Conservation (phyloP, 2,888 invertebrate genomes). For the Acrocyrtus sp. region DNA sequence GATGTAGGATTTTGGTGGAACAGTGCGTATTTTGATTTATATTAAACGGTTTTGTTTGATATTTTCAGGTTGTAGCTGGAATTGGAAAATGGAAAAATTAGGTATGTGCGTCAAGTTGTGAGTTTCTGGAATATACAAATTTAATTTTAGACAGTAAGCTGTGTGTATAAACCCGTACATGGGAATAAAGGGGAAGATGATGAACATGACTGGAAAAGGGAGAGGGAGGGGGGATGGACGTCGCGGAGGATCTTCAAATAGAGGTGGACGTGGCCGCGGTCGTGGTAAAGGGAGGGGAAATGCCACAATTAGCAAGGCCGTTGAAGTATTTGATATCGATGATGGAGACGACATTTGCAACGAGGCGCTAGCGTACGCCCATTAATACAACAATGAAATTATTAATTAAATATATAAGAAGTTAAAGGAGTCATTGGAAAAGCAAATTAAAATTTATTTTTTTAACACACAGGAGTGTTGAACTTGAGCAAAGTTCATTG, state of each 20-base stretch:
- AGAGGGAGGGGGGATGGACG: constrained; percentile 22
- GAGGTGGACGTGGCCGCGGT: constrained; percentile 22
- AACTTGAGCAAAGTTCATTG: constrained; percentile 43
- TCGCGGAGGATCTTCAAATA: constrained; percentile 7
- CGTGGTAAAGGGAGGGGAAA: constrained; percentile 26
- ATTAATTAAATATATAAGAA: background rate
- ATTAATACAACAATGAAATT: too few relatives aligned
- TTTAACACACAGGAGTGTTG: constrained; percentile 38
- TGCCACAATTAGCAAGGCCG: background rate
- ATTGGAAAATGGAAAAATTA: too few relatives aligned
- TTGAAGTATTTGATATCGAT: constrained; percentile 28
- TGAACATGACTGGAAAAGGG: too few relatives aligned
- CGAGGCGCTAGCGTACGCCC: constrained; percentile 54
- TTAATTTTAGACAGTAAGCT: too few relatives aligned
- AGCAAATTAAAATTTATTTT: background rate
- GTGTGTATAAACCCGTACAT: too few relatives aligned
- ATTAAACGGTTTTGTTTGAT: too few relatives aligned
- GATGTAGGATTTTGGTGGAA: too few relatives aligned
- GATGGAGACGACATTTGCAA: constrained; percentile 54
- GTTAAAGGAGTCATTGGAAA: background rate
- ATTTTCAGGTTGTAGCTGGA: too few relatives aligned
- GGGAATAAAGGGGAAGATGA: too few relatives aligned
- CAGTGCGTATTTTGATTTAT: too few relatives aligned
- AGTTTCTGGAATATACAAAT: too few relatives aligned
- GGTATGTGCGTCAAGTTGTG: too few relatives aligned